Evolutionary conservation across 1,140 invertebrate genomes (phyloP).

Genomic region (Schlechtendalia chinensis): DNA sequence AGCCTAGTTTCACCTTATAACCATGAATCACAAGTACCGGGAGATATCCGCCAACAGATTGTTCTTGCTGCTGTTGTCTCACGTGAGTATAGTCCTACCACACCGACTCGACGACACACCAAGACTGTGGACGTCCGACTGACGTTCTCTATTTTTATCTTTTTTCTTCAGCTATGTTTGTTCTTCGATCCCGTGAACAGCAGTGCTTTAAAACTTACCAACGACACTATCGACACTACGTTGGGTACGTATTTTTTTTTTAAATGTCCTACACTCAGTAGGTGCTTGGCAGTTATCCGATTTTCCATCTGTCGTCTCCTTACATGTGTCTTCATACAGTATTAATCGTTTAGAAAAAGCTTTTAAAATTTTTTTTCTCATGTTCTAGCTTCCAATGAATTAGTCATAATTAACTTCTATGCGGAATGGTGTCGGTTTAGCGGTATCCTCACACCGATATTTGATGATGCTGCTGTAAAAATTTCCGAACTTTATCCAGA

Average conservation of each 20-base stretch:
- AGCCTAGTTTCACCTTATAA: neutral
- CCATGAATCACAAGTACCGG: constrained; percentile 32
- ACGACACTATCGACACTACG: constrained; percentile 76
- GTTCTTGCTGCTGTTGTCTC: neutral
- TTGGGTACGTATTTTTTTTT: constrained; percentile 65
- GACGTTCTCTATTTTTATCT: neutral
- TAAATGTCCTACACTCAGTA: constrained; percentile 17
- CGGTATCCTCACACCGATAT: constrained; percentile 93
- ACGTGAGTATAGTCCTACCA: neutral
- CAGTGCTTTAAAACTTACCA: constrained; percentile 73
- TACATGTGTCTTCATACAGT: no score
- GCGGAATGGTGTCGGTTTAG: constrained; percentile 97
- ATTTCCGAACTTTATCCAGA: constrained; percentile 77
- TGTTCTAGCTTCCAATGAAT: constrained; percentile 84
- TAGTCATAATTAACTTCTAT: constrained; percentile 98
- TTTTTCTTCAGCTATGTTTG: neutral
- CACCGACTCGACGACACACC: no score
- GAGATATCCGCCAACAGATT: neutral
- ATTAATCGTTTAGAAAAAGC: no score
- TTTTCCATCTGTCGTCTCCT: no score
- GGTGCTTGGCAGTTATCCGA: no score
- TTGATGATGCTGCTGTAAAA: constrained; percentile 92
- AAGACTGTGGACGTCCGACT: no score
- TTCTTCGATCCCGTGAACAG: constrained; percentile 53
- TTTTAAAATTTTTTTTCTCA: neutral